Evolutionary conservation across 2,888 invertebrate genomes (phyloP).

Genomic region (Drosophila eohydei): DNA sequence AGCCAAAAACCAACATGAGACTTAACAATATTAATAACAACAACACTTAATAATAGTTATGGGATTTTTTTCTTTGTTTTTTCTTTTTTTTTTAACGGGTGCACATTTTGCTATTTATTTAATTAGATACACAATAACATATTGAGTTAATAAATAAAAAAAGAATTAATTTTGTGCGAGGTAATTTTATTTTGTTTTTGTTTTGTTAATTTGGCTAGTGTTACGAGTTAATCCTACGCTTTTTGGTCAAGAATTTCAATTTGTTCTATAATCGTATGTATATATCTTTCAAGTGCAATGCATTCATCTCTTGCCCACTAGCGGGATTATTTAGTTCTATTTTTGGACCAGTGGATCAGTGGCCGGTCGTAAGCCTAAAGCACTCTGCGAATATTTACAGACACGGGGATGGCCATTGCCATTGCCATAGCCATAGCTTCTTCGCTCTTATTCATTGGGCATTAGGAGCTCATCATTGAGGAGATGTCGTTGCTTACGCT

Average conservation of each 20-base stretch:
- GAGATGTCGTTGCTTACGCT: conserved; percentile 42
- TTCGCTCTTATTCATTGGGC: conserved; percentile 56
- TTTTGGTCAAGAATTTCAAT: conserved; percentile 44
- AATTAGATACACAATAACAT: conserved; percentile 6
- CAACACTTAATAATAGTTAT: conserved; percentile 35
- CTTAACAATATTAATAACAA: conserved; percentile 31
- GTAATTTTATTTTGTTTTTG: neutral
- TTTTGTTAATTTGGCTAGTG: conserved; percentile 7
- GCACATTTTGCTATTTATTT: neutral
- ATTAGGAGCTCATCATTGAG: conserved; percentile 55
- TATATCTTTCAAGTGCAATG: conserved; percentile 16
- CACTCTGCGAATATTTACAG: conserved; percentile 62
- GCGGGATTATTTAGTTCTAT: neutral
- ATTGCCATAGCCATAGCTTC: conserved; percentile 1
- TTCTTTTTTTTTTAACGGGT: neutral
- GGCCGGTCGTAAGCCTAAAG: conserved; percentile 39
- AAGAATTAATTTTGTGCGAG: neutral
- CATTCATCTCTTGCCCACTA: conserved; percentile 1
- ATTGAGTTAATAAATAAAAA: neutral
- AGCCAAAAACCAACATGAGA: conserved; percentile 22
- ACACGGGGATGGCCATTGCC: conserved; percentile 19
- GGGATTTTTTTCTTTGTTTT: neutral
- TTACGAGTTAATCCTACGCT: conserved; percentile 33
- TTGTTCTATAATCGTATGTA: conserved; percentile 1
- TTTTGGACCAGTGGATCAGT: conserved; percentile 18